A percentile compares a stretch with the other conserved stretches of the same genome.
These are phyloP conservation scores for Temnothorax longispinosus DNA, from an alignment of 1,140 invertebrate species.

Conservation along the genomic window DNA sequence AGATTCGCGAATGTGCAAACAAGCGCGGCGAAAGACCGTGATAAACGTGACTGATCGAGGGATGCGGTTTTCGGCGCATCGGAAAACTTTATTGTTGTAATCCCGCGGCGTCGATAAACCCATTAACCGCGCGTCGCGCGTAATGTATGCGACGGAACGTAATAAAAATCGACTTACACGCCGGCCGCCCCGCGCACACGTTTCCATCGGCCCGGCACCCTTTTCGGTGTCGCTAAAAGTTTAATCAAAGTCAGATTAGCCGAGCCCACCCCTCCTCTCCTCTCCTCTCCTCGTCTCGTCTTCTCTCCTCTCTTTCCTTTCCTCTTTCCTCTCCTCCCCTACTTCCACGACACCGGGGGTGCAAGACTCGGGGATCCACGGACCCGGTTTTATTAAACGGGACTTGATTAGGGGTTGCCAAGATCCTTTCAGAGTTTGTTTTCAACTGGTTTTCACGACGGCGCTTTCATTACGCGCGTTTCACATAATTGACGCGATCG, in stretches of 20 bases:
- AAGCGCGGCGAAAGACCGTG: neutral
- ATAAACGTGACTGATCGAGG: neutral
- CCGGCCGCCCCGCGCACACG: conserved; percentile 58
- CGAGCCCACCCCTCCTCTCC: conserved; percentile 58
- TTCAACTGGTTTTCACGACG: conserved; percentile 75
- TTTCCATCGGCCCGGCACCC: conserved; percentile 76
- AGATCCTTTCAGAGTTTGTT: conserved; percentile 81
- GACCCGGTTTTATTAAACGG: conserved; percentile 81
- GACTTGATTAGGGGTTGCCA: conserved; percentile 81
- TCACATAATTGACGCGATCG: conserved; percentile 72
- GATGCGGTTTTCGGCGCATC: conserved; percentile 34
- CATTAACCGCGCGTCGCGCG: conserved; percentile 65
- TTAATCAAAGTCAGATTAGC: conserved; percentile 86
- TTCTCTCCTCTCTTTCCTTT: neutral
- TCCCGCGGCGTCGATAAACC: conserved; percentile 73
- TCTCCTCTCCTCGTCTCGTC: neutral
- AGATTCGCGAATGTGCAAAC: neutral
- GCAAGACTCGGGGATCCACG: conserved; percentile 66
- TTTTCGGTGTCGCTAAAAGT: conserved; percentile 85
- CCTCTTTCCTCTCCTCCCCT: neutral
- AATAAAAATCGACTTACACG: conserved; percentile 85
- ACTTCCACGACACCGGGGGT: conserved; percentile 58
- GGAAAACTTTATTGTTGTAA: conserved; percentile 70
- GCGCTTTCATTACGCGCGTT: conserved; percentile 72
- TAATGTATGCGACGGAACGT: conserved; percentile 81